These are phyloP conservation scores for Grantiella picta DNA, from an alignment of 2,113 vertebrate genomes.

Conservation along the genomic window DNA sequence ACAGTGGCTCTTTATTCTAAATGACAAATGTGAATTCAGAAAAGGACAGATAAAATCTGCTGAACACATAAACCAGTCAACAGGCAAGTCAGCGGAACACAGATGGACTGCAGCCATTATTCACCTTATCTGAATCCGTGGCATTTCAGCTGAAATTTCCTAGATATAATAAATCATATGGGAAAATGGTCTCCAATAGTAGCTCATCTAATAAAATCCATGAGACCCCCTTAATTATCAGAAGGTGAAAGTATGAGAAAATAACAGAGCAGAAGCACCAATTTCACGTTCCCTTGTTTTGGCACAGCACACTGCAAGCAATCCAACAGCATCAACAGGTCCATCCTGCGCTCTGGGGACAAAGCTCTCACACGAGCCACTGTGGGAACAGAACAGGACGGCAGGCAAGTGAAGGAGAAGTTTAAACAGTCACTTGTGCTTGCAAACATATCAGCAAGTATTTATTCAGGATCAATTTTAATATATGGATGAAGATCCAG, in stretches of 20 bases:
- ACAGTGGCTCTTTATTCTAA: conserved; percentile 24
- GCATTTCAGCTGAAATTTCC: conserved; percentile 5
- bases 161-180: background rate
- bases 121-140: conserved; percentile 3
- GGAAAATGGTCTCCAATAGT: background rate
- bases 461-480: background rate
- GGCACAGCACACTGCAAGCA: background rate
- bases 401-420: background rate
- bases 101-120: conserved; percentile 3
- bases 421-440: background rate
- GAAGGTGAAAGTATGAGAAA: background rate
- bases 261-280: background rate
- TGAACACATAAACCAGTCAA: conserved; percentile 31
- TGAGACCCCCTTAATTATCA: background rate
- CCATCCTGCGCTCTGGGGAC: background rate
- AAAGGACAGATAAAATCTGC: conserved; percentile 49
- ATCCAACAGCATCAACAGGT: background rate
- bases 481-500: background rate
- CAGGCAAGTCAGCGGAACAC: background rate
- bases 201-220: background rate
- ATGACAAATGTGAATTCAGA: conserved; percentile 40
- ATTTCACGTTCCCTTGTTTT: background rate
- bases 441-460: background rate
- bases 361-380: background rate
- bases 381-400: background rate